Conservation (phyloP, 2,888 invertebrate genomes). For the Nomada fabriciana region DNA sequence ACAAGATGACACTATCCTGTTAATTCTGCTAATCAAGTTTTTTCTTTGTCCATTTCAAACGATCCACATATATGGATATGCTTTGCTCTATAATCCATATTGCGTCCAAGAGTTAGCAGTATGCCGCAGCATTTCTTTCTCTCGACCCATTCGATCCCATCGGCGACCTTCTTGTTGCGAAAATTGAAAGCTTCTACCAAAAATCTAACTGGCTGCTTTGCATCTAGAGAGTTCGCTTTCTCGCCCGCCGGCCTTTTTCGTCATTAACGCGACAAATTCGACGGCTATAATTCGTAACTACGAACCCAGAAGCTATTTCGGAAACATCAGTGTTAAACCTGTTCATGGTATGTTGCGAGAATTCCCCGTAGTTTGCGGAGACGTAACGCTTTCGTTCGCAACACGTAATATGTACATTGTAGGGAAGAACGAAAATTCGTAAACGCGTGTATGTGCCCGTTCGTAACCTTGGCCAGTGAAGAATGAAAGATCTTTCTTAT, state of each 20-base stretch:
- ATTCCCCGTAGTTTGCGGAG: conserved; percentile 3
- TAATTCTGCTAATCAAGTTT: no score
- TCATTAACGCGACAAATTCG: conserved; percentile 52
- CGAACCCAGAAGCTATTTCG: conserved; percentile 36
- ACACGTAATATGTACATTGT: conserved; percentile 5
- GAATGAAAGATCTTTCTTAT: background rate
- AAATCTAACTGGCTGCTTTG: conserved; percentile 58
- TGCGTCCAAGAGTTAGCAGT: no score
- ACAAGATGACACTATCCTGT: no score
- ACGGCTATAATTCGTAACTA: conserved; percentile 34
- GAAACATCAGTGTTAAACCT: conserved; percentile 42
- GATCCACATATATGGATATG: no score
- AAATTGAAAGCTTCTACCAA: conserved; percentile 41
- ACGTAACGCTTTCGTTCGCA: conserved; percentile 43
- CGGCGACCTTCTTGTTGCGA: background rate
- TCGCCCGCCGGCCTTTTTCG: conserved; percentile 69
- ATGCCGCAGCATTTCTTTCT: background rate
- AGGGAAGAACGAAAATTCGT: conserved; percentile 15
- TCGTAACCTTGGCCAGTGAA: conserved; percentile 19
- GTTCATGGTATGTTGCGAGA: conserved; percentile 52
- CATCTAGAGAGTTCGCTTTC: conserved; percentile 67
- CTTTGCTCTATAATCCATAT: no score
- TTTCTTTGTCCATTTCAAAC: background rate
- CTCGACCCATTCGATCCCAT: background rate
- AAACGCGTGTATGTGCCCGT: background rate